Evolutionary conservation across 1,140 invertebrate species (phyloP).

Genomic region (Drosophila simulans): DNA sequence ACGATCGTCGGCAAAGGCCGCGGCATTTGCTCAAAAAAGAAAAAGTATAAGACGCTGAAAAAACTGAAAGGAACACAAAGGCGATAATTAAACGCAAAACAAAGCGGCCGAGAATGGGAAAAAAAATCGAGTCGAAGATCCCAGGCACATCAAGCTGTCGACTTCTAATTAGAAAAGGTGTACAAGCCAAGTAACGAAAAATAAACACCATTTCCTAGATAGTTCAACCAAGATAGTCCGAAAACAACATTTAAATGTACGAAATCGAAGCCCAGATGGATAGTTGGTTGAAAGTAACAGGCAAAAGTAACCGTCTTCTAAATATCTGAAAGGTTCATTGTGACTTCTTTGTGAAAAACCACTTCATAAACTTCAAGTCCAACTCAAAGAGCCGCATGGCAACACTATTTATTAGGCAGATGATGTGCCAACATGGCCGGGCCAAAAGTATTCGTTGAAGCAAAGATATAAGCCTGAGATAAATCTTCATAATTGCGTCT

Average conservation of each 20-base stretch:
- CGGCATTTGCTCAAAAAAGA: conserved; percentile 72
- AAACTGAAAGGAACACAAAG: conserved; percentile 61
- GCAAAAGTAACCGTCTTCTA: not conserved
- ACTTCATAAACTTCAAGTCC: conserved; percentile 6
- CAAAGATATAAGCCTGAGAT: conserved; percentile 76
- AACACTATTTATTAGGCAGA: conserved; percentile 71
- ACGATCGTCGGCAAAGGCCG: conserved; percentile 73
- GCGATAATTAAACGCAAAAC: conserved; percentile 81
- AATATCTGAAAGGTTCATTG: no score
- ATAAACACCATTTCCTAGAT: conserved; percentile 2
- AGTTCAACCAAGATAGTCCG: not conserved
- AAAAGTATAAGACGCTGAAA: conserved; percentile 24
- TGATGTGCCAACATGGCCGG: conserved; percentile 67
- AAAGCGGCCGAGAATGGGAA: conserved; percentile 69
- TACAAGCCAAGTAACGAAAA: conserved; percentile 49
- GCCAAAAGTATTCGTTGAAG: conserved; percentile 39
- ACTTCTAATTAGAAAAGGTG: conserved; percentile 77
- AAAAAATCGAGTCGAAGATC: conserved; percentile 32
- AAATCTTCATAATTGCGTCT: conserved; percentile 78
- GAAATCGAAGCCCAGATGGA: not conserved
- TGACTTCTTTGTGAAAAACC: conserved; percentile 6
- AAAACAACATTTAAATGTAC: not conserved
- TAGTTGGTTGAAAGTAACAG: not conserved
- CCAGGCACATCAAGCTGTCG: conserved; percentile 63
- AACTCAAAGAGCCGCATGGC: conserved; percentile 10